These are phyloP conservation scores for Plebejus melissa DNA, from an alignment of 2,888 invertebrate genomes.

Conservation along the genomic window DNA sequence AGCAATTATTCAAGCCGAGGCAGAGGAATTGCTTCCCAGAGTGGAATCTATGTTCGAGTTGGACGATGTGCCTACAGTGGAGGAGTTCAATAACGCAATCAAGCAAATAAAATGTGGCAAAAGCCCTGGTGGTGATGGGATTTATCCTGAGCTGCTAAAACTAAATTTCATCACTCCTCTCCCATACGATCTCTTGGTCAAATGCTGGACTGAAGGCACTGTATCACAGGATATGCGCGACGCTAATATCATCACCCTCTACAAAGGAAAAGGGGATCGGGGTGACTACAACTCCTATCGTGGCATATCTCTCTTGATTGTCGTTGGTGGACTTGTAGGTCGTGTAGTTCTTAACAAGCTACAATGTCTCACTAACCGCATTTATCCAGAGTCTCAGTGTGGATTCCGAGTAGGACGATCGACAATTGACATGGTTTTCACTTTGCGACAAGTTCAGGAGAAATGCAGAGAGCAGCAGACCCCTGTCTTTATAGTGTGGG, in stretches of 20 bases:
- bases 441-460: slow-evolving; percentile 34
- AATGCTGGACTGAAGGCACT: background rate
- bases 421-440: slow-evolving; percentile 34
- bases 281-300: slow-evolving; percentile 28
- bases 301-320: background rate
- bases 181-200: no score
- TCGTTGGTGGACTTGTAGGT: slow-evolving; percentile 2
- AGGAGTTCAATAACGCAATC: no score
- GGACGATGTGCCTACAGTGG: no score
- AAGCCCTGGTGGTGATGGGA: no score
- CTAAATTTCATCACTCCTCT: no score
- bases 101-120: no score
- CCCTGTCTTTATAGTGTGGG: slow-evolving; percentile 31
- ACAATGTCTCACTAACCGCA: slow-evolving; percentile 29
- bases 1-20: no score
- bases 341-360: slow-evolving; percentile 29
- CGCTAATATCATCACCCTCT: slow-evolving; percentile 21
- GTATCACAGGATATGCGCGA: slow-evolving; percentile 29
- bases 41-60: no score
- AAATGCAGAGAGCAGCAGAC: slow-evolving; percentile 33
- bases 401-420: slow-evolving; percentile 33
- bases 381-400: slow-evolving; percentile 35
- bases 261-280: slow-evolving; percentile 28
- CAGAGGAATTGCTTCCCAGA: no score
- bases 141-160: no score